A percentile compares a stretch with the other conserved stretches of the same genome.
Conservation (phyloP, 1,140 invertebrate genomes). For the Sitophilus oryzae region DNA sequence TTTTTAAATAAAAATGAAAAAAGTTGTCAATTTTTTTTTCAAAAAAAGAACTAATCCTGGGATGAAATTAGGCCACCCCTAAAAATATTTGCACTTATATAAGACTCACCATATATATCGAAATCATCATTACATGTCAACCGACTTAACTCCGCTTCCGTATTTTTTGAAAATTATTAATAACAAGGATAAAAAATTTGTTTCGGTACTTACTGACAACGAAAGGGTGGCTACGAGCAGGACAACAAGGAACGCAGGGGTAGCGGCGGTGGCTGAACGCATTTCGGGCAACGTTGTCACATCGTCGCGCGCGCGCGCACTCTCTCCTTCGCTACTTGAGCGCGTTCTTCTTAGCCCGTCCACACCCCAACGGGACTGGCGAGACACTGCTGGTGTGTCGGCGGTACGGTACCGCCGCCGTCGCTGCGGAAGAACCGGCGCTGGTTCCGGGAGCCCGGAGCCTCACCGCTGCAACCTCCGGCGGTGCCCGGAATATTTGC, state of each 20-base stretch:
- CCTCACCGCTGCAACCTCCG: too few species aligned
- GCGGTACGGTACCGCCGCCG: slow-evolving; percentile 6
- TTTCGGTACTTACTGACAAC: slow-evolving; percentile 19
- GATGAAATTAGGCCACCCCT: too few species aligned
- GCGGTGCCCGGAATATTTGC: too few species aligned
- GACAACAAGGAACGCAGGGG: slow-evolving; percentile 12
- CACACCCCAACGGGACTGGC: slow-evolving; percentile 14
- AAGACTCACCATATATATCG: too few species aligned
- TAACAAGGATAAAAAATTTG: too few species aligned
- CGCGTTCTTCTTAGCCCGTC: slow-evolving; percentile 7
- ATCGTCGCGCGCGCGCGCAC: slow-evolving; percentile 14
- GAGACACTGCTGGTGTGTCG: slow-evolving; percentile 9
- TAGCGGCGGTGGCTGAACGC: slow-evolving; percentile 11
- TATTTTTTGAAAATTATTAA: too few species aligned
- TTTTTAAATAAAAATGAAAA: too few species aligned
- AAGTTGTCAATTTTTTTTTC: too few species aligned
- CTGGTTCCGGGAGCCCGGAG: slow-evolving; percentile 17
- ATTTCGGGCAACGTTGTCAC: slow-evolving; percentile 21
- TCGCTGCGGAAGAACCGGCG: slow-evolving; percentile 14
- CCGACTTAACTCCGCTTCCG: too few species aligned
- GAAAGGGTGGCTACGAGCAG: slow-evolving; percentile 17
- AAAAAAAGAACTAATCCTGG: too few species aligned
- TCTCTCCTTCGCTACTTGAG: slow-evolving; percentile 6
- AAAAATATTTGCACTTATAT: too few species aligned
- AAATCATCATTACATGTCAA: too few species aligned